Evolutionary conservation across 35 echinoderm and acorn worm genomes (phyloP).

Genomic region (Chiridota heheva): DNA sequence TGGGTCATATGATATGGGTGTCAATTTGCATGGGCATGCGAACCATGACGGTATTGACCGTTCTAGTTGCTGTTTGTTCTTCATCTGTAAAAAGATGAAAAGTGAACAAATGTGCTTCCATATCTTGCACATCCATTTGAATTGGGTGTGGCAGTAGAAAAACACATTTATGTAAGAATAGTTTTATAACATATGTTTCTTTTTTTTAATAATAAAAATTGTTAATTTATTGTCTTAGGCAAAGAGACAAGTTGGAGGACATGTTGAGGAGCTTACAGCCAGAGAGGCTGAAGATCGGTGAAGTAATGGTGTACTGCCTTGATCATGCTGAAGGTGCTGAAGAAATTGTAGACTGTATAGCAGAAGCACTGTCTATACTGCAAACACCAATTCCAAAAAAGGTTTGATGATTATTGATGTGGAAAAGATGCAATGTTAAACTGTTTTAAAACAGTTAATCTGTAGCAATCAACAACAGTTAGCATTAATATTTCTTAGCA

Average conservation of each 20-base stretch:
- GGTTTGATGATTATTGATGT: conserved; percentile 33
- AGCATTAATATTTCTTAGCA: not conserved
- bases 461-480: not conserved
- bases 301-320: conserved; percentile 88
- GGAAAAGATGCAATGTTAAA: not conserved
- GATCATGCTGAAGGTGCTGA: conserved; percentile 87
- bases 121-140: too few relatives aligned
- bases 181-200: too few relatives aligned
- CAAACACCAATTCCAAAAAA: conserved; percentile 97
- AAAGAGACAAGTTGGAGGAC: conserved; percentile 94
- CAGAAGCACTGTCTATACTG: conserved; percentile 82
- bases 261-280: conserved; percentile 73
- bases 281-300: conserved; percentile 76
- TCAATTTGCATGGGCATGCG: too few relatives aligned
- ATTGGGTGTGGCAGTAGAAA: too few relatives aligned
- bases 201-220: not conserved
- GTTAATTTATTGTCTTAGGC: conserved; percentile 51
- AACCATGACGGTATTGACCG: too few relatives aligned
- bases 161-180: too few relatives aligned
- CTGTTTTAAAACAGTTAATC: not conserved
- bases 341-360: conserved; percentile 97
- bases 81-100: too few relatives aligned
- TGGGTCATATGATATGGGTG: too few relatives aligned
- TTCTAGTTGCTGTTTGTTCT: too few relatives aligned
- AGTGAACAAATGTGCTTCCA: too few relatives aligned